Evolutionary conservation across 2,888 invertebrate genomes (phyloP).

Genomic region (Philereme transversata): DNA sequence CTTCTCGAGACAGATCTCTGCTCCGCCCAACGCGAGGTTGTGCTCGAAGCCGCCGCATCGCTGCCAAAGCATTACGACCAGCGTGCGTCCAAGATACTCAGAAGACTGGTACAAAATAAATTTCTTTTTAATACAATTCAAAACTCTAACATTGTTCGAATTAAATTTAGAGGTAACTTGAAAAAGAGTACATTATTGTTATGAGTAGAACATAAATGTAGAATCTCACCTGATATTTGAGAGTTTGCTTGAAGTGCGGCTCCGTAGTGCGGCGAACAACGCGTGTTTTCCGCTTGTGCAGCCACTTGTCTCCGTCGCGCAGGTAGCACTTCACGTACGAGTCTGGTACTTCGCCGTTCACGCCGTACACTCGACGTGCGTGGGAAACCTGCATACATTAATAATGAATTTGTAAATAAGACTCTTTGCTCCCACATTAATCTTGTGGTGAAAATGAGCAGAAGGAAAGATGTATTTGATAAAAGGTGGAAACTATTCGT

Average conservation of each 20-base stretch:
- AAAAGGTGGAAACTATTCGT: too few species aligned
- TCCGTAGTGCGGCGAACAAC: conserved; percentile 92
- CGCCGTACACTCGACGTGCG: conserved; percentile 78
- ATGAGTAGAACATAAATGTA: neutral
- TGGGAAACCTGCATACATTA: conserved; percentile 65
- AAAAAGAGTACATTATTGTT: neutral
- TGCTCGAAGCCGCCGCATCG: conserved; percentile 94
- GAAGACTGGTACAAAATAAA: conserved; percentile 75
- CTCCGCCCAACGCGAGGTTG: conserved; percentile 91
- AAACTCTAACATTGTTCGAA: neutral
- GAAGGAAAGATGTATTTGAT: neutral
- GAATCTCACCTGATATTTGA: conserved; percentile 88
- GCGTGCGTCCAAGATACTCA: conserved; percentile 90
- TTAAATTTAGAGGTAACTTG: neutral
- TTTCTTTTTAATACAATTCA: neutral
- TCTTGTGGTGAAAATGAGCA: neutral
- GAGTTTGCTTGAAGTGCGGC: conserved; percentile 94
- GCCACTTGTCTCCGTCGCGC: conserved; percentile 93
- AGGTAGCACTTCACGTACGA: conserved; percentile 97
- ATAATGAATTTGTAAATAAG: neutral
- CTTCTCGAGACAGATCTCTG: conserved; percentile 92
- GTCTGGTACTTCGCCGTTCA: conserved; percentile 90
- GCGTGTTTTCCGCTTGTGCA: conserved; percentile 96
- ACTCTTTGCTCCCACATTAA: neutral
- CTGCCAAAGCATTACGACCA: conserved; percentile 97